Conservation (phyloP, 1,140 invertebrate genomes). For the Ladona fulva region DNA sequence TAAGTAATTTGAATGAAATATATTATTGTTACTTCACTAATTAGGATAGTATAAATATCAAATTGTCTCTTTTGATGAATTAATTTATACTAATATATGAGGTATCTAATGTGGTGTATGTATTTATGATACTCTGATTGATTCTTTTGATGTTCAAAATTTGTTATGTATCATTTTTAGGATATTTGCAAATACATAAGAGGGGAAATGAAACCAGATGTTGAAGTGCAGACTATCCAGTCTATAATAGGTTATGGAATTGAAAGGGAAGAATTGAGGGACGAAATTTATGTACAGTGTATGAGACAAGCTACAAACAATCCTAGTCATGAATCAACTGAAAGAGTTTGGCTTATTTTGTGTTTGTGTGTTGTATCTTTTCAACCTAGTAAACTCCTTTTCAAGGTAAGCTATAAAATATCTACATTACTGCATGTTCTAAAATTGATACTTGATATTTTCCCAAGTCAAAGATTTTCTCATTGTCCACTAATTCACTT, state of each 20-base stretch:
- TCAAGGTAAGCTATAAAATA: constrained; percentile 44
- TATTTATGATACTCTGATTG: no score
- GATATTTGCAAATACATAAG: constrained; percentile 79
- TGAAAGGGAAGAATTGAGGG: constrained; percentile 77
- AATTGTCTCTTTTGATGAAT: neutral
- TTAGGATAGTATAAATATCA: constrained; percentile 6
- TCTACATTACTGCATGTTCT: neutral
- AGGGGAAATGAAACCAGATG: constrained; percentile 72
- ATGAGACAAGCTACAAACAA: constrained; percentile 79
- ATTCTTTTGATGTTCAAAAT: no score
- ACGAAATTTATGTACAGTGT: constrained; percentile 83
- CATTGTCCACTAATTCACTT: constrained; percentile 14
- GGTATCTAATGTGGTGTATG: no score
- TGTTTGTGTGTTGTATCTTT: constrained; percentile 85
- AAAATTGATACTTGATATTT: neutral
- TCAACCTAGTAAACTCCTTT: constrained; percentile 79
- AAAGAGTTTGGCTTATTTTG: constrained; percentile 79
- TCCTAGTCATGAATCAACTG: constrained; percentile 67
- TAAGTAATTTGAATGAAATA: constrained; percentile 43
- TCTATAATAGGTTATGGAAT: constrained; percentile 76
- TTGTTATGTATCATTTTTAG: constrained; percentile 34
- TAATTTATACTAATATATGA: neutral
- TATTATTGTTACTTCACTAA: constrained; percentile 11
- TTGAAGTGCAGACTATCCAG: constrained; percentile 73
- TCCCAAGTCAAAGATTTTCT: neutral